Conservation (phyloP, 2,797 vertebrate species). For the Prunella strophiata region DNA sequence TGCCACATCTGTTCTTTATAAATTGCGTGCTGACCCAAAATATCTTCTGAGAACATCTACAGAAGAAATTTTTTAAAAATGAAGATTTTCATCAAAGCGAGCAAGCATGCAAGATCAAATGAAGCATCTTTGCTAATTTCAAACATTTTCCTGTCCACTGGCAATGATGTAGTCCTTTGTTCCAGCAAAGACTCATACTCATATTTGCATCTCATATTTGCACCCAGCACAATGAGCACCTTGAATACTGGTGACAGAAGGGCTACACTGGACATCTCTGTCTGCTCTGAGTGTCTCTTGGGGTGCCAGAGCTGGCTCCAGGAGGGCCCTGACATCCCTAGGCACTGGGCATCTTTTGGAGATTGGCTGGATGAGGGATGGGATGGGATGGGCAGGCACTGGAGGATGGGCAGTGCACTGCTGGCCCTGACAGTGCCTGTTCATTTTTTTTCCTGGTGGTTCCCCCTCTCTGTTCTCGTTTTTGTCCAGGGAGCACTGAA, state of each 20-base stretch:
- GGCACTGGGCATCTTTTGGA: not conserved
- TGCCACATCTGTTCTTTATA: not conserved
- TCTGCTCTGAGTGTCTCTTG: not conserved
- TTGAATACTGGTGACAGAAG: not conserved
- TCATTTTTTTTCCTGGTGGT: not conserved
- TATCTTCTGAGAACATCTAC: not conserved
- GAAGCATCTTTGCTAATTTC: not conserved
- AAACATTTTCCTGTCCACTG: not conserved
- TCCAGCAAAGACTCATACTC: not conserved
- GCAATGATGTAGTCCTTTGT: not conserved
- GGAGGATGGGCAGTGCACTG: not conserved
- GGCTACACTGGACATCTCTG: not conserved
- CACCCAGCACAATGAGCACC: fast-evolving
- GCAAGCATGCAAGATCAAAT: not conserved
- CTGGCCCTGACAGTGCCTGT: not conserved
- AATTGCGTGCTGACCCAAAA: not conserved
- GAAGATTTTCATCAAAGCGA: not conserved
- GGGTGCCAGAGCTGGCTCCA: not conserved
- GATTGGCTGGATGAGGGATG: not conserved
- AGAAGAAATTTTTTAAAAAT: not conserved
- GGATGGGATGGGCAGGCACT: not conserved
- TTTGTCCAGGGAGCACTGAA: not conserved
- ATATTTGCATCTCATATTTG: fast-evolving
- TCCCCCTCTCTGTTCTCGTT: not conserved
- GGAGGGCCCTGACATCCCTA: not conserved